phyloP scores from a whole-genome alignment of 2,888 invertebrate species.

The Polydrusus pterygomalis region DNA sequence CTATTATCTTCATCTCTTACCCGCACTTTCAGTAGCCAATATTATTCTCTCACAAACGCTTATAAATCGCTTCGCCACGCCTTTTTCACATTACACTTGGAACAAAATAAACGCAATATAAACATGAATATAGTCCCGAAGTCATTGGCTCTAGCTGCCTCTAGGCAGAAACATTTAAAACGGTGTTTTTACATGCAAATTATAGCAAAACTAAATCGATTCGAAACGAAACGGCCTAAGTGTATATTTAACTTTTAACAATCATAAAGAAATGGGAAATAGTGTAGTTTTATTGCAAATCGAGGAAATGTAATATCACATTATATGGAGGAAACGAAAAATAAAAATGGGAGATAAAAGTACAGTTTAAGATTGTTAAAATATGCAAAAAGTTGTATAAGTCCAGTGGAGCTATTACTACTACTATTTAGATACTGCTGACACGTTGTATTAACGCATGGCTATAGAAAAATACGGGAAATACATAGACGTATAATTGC shows the following conservation, averaged over 20 bases:
- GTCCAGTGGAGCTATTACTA: neutral
- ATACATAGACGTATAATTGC: too few relatives aligned
- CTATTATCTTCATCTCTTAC: neutral
- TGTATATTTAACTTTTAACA: constrained; percentile 25
- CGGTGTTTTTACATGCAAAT: constrained; percentile 19
- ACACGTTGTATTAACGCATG: neutral
- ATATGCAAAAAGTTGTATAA: neutral
- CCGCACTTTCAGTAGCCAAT: neutral
- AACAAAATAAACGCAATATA: constrained; percentile 21
- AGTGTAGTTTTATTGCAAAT: constrained; percentile 28
- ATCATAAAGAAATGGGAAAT: constrained; percentile 19
- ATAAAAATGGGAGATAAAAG: constrained; percentile 12
- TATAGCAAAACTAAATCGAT: constrained; percentile 36
- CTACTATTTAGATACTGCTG: neutral
- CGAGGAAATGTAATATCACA: constrained; percentile 33
- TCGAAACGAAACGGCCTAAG: constrained; percentile 26
- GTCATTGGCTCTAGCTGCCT: constrained; percentile 21
- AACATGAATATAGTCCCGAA: constrained; percentile 23
- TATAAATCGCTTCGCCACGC: neutral
- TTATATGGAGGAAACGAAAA: constrained; percentile 23
- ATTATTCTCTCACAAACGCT: neutral
- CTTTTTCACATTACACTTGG: constrained; percentile 16
- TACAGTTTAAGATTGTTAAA: constrained; percentile 19
- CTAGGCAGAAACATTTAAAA: constrained; percentile 20
- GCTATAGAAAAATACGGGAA: neutral